Evolutionary conservation across 2,888 invertebrate species (phyloP), one percentile per base, ranked within the genome.

Genomic region (Acrobasis repandana): DNA sequence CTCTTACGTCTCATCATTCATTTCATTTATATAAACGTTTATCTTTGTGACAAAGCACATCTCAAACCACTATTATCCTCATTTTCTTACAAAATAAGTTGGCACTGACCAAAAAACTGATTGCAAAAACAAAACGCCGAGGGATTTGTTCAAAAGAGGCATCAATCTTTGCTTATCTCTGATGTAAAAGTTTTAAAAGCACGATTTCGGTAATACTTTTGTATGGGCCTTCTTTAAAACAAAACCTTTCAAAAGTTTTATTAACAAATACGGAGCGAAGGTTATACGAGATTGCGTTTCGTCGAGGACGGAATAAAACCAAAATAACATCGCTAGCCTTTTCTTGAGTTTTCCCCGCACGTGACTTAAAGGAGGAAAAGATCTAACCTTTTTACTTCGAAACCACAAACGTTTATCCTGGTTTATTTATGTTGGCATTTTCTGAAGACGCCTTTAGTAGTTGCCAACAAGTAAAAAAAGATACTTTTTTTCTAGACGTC

Each of bases 291-390:
- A n/a, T 46, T 28, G 28, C 15, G 8, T 52, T 15, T 20, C 16
- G n/a, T 20, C 38, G 34, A 9, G 18, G 18, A 38, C 47, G 14
- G 16, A 15, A 48, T 56, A 48, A 16, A 49, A 49, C 15, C 34
- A 49, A 49, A n/a, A 28, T 14, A 56, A 56, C 6, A 49, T 33
- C 3, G 8, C 33, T 16, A 52, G 16, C 52, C 33, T 52, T 60
- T 60, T 60, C 33, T 18, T 60, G 34, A 52, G 51, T 52, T 66
- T 66, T 64, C 62, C 66, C 63, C 54, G 57, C 63, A 62, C 62
- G 63, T 66, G 62, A 63, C 62, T 36, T 46, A 38, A 56, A 54
- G 38, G 62, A 63, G 57, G 62, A 63, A 59, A 57, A 47, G 49
- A n/a, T 54, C 54, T 56, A 47, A 54, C 34, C 47, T 49, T 56